Base-by-base conservation (phyloP, 2,113 vertebrate species). In the Perognathus longimembris region DNA sequence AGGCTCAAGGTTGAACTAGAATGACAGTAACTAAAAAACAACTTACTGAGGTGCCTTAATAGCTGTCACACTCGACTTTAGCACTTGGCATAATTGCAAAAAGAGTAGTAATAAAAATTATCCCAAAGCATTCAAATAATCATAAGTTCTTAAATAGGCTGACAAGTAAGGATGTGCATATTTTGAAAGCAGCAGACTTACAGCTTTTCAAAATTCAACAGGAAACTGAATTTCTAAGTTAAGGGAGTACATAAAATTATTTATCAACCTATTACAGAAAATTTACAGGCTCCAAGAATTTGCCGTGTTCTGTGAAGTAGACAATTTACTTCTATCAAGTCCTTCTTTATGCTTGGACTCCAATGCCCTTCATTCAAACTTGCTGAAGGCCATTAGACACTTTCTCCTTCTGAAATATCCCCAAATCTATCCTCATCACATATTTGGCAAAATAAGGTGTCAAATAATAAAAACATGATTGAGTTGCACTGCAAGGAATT, bases 11-110 rank as follows among this genome's bases (percentile, higher is more conserved):
- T 87, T 94, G 76, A 95, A 85, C 24, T 88, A 45, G 32, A 95
- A 36, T 96, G 94, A 93, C 50, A 95, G 76, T 34, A 87, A 54
- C 91, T 36, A 30, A 12, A 57, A 70, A 17, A 95, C 9, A 54
- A 54, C 30, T 30, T 91, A 91, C 28, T 34, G 64, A 96, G 75
- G 18, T 85, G 15, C 85, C 94, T 71, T 82, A 90, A 88, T 75
- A 85, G 90, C 69, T 95, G 71, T 83, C 73, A 83, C 90, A 95
- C 64, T 71, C 92, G 77, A 93, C 88, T 96, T 96, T 92, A 95
- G 32, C 76, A 85, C 8, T 95, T 83, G 79, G 84, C 75, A 28
- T 87, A 96, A 95, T 95, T 93, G 96, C 10, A 2, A 90, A 54
- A 38, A 83, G 22, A 69, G 12, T 10, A n/a, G 75, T 89, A 91